phyloP scores from a whole-genome alignment of 2,888 invertebrate genomes.

The Drosophila quasianomalipes region DNA sequence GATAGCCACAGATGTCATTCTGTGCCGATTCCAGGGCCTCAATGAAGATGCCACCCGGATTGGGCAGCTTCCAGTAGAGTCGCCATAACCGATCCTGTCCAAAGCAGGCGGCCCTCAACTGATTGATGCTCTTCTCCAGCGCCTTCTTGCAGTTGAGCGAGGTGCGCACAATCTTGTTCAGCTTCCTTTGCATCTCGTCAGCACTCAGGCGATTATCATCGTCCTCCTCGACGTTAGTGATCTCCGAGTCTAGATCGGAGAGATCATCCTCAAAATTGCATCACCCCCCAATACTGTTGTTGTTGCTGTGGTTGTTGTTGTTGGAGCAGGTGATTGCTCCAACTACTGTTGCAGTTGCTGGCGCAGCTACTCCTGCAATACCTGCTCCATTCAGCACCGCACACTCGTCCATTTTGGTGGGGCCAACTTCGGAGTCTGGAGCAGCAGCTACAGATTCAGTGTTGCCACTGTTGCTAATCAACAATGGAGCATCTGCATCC shows the following conservation, averaged over 20 bases:
- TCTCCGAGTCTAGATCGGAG: no score
- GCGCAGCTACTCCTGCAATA: background rate
- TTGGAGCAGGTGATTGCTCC: background rate
- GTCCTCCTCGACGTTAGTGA: no score
- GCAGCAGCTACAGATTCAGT: no score
- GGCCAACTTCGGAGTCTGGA: no score
- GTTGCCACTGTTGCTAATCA: no score
- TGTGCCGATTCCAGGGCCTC: constrained; percentile 96
- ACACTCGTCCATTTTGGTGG: constrained; percentile 10
- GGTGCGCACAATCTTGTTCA: no score
- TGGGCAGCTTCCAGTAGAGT: constrained; percentile 97
- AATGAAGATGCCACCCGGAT: constrained; percentile 95
- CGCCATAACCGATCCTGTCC: constrained; percentile 97
- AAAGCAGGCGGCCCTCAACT: constrained; percentile 94
- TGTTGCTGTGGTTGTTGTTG: constrained; percentile 18
- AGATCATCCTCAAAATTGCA: no score
- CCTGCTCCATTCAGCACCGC: constrained; percentile 45
- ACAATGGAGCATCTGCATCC: no score
- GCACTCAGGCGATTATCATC: no score
- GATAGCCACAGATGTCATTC: constrained; percentile 89
- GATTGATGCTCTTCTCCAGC: constrained; percentile 92
- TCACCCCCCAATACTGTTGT: no score
- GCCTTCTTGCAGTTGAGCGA: constrained; percentile 87
- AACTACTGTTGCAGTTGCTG: background rate
- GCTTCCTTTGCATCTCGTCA: no score